phyloP scores from a whole-genome alignment of 2,113 vertebrate genomes.

The Cephalopterus ornatus region DNA sequence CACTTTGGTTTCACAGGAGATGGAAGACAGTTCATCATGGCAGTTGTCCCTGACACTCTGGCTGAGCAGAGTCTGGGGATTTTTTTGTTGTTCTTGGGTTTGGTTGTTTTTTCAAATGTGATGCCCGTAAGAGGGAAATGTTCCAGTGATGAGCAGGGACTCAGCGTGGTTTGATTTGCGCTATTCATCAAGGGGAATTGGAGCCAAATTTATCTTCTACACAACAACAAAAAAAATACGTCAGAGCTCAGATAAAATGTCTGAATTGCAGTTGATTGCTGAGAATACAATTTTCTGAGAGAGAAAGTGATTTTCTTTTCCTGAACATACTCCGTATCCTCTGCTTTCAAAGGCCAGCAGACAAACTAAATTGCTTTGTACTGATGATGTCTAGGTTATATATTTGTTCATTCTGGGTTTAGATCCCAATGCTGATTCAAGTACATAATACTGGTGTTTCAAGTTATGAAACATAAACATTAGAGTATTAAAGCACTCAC shows the following conservation, averaged over 20 bases:
- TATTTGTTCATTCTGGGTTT: neutral
- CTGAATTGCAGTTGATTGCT: neutral
- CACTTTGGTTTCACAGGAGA: neutral
- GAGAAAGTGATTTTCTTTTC: neutral
- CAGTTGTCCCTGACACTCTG: neutral
- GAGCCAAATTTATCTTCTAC: neutral
- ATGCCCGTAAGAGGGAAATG: neutral
- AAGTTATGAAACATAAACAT: neutral
- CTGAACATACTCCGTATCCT: neutral
- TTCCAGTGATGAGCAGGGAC: neutral
- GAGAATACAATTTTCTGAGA: conserved; percentile 7
- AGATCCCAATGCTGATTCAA: neutral
- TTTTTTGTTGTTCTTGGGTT: neutral
- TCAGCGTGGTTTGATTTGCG: neutral
- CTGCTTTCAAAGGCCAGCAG: neutral
- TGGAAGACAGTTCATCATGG: neutral
- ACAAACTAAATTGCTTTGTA: neutral
- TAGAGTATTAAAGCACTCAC: neutral
- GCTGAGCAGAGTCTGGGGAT: neutral
- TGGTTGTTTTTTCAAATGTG: neutral
- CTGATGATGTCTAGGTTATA: neutral
- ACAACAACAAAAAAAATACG: neutral
- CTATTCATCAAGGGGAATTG: neutral
- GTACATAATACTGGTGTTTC: neutral
- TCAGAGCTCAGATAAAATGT: neutral